Percentiles rank a stretch among this genome's conserved stretches.
These are phyloP conservation scores for Coendou prehensilis DNA, from an alignment of 2,797 vertebrate species.

Conservation along the genomic window DNA sequence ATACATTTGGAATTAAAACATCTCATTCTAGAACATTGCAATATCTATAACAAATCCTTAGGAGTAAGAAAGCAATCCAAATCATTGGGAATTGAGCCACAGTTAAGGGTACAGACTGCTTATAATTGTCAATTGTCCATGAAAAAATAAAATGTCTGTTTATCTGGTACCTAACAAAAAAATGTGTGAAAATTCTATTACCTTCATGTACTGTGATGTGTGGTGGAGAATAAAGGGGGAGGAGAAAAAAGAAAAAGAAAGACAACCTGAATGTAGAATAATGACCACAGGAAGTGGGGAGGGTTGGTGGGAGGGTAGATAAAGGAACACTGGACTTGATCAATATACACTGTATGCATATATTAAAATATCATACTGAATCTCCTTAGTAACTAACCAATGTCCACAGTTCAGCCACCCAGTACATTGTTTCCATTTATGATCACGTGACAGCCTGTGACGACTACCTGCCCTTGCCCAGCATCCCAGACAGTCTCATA, in stretches of 20 bases:
- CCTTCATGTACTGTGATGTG: background rate
- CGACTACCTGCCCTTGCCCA: background rate
- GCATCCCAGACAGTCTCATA: background rate
- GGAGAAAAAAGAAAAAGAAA: background rate
- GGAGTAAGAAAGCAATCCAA: background rate
- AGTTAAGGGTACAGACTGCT: background rate
- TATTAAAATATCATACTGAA: background rate
- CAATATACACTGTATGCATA: background rate
- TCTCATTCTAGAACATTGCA: background rate
- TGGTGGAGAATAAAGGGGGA: background rate
- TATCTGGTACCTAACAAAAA: background rate
- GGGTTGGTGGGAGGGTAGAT: background rate
- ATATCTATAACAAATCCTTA: background rate
- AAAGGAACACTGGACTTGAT: background rate
- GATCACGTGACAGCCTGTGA: background rate
- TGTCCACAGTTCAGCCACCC: background rate
- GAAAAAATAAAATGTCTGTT: background rate
- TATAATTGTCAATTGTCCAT: background rate
- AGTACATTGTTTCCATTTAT: too few species aligned
- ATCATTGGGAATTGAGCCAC: background rate
- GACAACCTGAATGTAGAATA: background rate
- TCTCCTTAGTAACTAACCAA: background rate
- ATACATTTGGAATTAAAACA: conserved; percentile 57
- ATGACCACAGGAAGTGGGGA: background rate
- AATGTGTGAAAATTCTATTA: background rate